Conservation (phyloP, 2,113 vertebrate genomes). For the Thalassoma bifasciatum region DNA sequence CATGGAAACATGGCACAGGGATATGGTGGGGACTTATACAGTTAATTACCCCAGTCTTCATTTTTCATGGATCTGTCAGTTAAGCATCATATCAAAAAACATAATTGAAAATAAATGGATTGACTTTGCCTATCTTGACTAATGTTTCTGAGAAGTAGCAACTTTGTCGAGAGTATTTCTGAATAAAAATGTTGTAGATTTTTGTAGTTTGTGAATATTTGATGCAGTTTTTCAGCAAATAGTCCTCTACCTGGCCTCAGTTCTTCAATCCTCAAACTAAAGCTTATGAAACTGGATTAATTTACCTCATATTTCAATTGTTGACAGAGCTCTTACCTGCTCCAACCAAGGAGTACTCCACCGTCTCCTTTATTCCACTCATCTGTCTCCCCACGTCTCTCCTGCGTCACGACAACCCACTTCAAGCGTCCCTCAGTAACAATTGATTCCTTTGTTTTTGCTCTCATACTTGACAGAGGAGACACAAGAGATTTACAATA, state of each 20-base stretch:
- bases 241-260: not conserved
- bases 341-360: constrained; percentile 25
- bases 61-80: not conserved
- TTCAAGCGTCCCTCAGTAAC: constrained; percentile 37
- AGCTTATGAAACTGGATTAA: not conserved
- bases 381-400: not conserved
- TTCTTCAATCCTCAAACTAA: not conserved
- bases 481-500: constrained; percentile 8
- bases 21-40: not conserved
- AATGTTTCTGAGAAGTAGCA: no score
- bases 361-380: not conserved
- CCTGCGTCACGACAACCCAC: constrained; percentile 32
- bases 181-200: no score
- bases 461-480: constrained; percentile 10
- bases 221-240: no score
- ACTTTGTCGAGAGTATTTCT: no score
- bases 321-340: not conserved
- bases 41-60: not conserved
- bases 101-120: no score
- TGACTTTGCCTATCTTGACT: no score
- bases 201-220: no score
- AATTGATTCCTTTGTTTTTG: constrained; percentile 38
- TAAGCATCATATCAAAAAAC: not conserved
- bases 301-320: not conserved
- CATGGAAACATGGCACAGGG: constrained; percentile 7